A percentile compares a stretch with the other conserved stretches of the same genome.
Evolutionary conservation across 2,113 vertebrate genomes (phyloP).

Genomic region (Poecilia latipinna): DNA sequence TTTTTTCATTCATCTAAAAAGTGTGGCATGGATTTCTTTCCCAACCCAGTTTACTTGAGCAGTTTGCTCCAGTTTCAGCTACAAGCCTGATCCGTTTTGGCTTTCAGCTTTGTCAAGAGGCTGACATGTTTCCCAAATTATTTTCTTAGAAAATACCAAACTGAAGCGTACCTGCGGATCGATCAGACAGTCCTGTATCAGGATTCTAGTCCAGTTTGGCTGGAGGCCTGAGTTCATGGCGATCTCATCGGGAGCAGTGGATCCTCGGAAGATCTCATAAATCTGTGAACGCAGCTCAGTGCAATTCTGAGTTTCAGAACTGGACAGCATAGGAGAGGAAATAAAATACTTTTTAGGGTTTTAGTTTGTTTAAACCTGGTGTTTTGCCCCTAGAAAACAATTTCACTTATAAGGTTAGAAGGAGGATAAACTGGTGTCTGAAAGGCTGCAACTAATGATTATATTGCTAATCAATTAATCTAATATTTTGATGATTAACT

Average conservation of each 20-base stretch:
- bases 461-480: too few relatives aligned
- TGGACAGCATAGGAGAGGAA: slow-evolving; percentile 22
- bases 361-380: background rate
- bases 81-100: background rate
- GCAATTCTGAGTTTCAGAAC: slow-evolving; percentile 64
- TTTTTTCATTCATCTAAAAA: background rate
- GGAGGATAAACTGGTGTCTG: background rate
- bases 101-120: background rate
- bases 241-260: slow-evolving; percentile 58
- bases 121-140: background rate
- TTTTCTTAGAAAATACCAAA: background rate
- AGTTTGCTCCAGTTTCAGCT: too few relatives aligned
- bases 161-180: slow-evolving; percentile 48
- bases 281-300: slow-evolving; percentile 69
- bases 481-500: too few relatives aligned
- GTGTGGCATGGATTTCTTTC: background rate
- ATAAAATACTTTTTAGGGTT: background rate
- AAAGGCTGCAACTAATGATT: background rate
- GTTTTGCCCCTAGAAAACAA: background rate
- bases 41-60: too few relatives aligned
- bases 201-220: slow-evolving; percentile 68
- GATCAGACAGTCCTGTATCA: slow-evolving; percentile 65
- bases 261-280: slow-evolving; percentile 66
- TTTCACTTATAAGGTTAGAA: background rate
- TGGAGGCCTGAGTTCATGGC: slow-evolving; percentile 74